Evolutionary conservation across 2,888 invertebrate species (phyloP), one percentile per base, ranked within the genome.

Genomic region (Drosophila emarginata): DNA sequence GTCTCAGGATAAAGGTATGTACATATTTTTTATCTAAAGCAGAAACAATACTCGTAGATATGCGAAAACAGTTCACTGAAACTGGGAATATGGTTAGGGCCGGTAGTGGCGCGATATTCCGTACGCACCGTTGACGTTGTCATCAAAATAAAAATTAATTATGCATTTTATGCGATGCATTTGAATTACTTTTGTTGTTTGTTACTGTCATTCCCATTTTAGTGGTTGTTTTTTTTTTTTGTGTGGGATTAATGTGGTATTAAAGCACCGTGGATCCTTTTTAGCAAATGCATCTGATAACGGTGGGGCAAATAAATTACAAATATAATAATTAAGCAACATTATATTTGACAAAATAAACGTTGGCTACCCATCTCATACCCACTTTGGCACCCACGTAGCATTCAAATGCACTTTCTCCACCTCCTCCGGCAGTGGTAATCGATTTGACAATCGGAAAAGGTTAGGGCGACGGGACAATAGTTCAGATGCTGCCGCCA

Each of bases 141-240:
- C 90, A 89, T 87, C 88, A 89, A 89, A 90, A 89, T 90, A 89
- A 89, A 89, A 90, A 90, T 90, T 89, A 90, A 90, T 90, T 89
- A 89, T 90, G 89, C 87, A 90, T 90, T 90, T 83, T 85, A 84
- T 89, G 84, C 79, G 80, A 80, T 75, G 87, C 79, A 87, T 87
- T 87, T 87, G 80, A 82, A 84, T 81, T 83, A 87, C 78, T 78
- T 76, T 86, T 86, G 86, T 76, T 79, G 60, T 45, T 62, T 76
- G 85, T 84, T 80, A 75, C 80, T 87, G 84, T 80, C 82, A 83
- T 80, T 86, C 72, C 77, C 72, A 74, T 79, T 82, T 76, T 73
- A 78, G 79, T 74, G 76, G 74, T 70, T 54, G 61, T 53, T 66
- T 64, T 61, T 53, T 18, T 53, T 69, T 63, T 58, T 32, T 68